These are phyloP conservation scores for Heteronetta atricapilla DNA, from an alignment of 2,113 vertebrate genomes.

Conservation along the genomic window DNA sequence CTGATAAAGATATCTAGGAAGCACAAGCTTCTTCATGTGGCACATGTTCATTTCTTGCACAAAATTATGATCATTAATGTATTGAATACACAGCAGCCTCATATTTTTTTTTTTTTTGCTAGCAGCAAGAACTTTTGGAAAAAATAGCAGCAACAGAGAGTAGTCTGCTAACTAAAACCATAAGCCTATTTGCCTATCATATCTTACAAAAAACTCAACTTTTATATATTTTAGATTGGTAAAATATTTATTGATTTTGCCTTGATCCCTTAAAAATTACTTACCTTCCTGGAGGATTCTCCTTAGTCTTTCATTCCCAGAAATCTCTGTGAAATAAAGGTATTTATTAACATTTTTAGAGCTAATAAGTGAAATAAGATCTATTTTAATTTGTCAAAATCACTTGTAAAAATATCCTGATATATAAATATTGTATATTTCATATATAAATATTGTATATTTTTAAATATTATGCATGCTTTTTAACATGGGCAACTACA, in stretches of 20 bases:
- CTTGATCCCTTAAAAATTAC: background rate
- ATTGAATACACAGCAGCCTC: background rate
- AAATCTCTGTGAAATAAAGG: background rate
- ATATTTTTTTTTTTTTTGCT: background rate
- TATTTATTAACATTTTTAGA: background rate
- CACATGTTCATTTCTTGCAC: background rate
- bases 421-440: background rate
- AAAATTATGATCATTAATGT: constrained; percentile 1
- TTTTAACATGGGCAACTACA: background rate
- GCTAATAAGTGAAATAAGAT: background rate
- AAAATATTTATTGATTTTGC: background rate
- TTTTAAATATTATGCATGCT: background rate
- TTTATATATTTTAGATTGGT: background rate
- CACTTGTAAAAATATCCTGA: background rate
- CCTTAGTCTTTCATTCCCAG: background rate
- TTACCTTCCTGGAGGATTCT: background rate
- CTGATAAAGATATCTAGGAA: constrained; percentile 54
- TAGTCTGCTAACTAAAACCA: background rate
- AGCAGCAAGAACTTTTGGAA: constrained; percentile 6
- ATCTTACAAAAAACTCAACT: background rate
- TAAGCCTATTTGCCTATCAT: background rate
- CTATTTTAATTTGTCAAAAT: background rate
- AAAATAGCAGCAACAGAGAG: background rate
- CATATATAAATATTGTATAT: background rate
- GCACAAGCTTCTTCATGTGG: constrained; percentile 9